Evolutionary conservation across 2,113 vertebrate genomes (phyloP), one percentile per base, ranked within the genome.

Genomic region (Pelecanus crispus): DNA sequence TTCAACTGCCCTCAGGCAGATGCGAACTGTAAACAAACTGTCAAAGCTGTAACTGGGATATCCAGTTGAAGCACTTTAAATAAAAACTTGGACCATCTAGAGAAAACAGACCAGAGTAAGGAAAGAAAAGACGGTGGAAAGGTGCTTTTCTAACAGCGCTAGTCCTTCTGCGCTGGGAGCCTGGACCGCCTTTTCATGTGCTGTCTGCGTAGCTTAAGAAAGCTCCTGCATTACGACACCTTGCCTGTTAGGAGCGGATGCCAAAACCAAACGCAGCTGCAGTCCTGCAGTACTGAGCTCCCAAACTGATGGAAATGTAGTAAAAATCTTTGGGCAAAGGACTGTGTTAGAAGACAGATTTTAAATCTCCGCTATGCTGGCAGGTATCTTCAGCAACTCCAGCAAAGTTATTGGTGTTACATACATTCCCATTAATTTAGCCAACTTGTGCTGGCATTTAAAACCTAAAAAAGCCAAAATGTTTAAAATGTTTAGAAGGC

Each of bases 11-110:
- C 78, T 82, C 88, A 91, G 98, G 98, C 96, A 97, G 86, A 94
- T n/a, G 59, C 36, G 79, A 98, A 98, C 94, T 94, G 91, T 93
- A 98, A 98, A 98, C 95, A 97, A 90, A 83, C 91, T 95, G 96
- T 95, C 94, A 97, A 88, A 97, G 86, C 68, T 94, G 85, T 92
- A 97, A 96, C 95, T 91, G 96, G 97, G 97, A 98, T 97, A 98
- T 97, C 97, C 98, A 98, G 97, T 95, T 97, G 97, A 97, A 97
- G 91, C 75, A 92, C 96, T 97, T 97, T 90, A 93, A 97, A 97
- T 91, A 97, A 98, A 97, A 84, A 96, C 70, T 79, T 96, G 92
- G 94, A 97, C 90, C 87, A 88, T 95, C 75, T 83, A 92, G 71
- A 96, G 90, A 97, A 97, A 97, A 96, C 59, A 97, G 84, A 70